Evolutionary conservation across 35 echinoderm and acorn worm species (phyloP).

Genomic region (Lytechinus pictus): DNA sequence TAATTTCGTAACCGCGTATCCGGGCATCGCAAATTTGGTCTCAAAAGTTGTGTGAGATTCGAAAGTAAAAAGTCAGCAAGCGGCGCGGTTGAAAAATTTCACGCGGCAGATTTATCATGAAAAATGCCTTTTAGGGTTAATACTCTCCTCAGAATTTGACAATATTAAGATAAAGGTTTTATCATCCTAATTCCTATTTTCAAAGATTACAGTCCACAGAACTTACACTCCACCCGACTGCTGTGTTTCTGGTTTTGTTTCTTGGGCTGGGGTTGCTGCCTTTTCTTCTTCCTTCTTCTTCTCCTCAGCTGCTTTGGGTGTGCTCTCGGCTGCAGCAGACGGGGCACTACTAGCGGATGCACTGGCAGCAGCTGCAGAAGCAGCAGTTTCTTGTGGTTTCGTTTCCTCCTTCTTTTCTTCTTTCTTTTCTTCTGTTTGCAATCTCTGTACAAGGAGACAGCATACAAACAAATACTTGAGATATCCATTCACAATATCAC

Average conservation of each 20-base stretch:
- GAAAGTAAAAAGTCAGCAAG: too few relatives aligned
- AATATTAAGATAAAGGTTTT: too few relatives aligned
- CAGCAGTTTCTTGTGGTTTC: conserved; percentile 50
- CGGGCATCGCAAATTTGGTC: too few relatives aligned
- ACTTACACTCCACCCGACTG: conserved; percentile 36
- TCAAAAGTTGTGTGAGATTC: too few relatives aligned
- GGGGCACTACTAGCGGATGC: conserved; percentile 50
- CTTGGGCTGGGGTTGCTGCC: conserved; percentile 52
- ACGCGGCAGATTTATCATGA: too few relatives aligned
- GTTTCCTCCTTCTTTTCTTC: conserved; percentile 54
- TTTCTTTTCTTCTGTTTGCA: conserved; percentile 58
- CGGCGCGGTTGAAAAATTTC: too few relatives aligned
- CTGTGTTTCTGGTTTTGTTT: background rate
- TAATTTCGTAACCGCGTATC: too few relatives aligned
- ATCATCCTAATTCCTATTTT: too few relatives aligned
- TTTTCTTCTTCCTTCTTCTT: conserved; percentile 58
- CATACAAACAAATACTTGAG: too few relatives aligned
- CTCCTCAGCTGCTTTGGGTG: conserved; percentile 64
- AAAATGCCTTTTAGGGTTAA: too few relatives aligned
- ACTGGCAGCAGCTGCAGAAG: conserved; percentile 55
- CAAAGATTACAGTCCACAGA: background rate
- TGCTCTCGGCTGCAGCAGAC: conserved; percentile 22
- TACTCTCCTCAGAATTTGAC: too few relatives aligned
- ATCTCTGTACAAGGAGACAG: background rate
- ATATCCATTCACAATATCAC: too few relatives aligned